Conservation (phyloP, 2,113 vertebrate species). For the Bambusicola thoracicus region DNA sequence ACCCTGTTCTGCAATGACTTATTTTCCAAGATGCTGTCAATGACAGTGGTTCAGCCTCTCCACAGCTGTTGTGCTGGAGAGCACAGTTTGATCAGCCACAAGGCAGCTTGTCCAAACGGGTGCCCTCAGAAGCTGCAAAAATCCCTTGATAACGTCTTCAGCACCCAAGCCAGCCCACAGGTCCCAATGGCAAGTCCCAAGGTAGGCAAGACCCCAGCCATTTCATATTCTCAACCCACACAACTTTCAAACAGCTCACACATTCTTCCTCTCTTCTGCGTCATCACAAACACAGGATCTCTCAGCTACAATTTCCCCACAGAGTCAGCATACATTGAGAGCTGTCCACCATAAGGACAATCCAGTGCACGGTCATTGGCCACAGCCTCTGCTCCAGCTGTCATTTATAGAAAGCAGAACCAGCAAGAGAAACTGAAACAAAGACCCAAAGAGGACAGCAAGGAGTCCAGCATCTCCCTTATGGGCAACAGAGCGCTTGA, state of each 20-base stretch:
- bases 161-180: neutral
- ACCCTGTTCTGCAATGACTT: neutral
- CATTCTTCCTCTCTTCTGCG: neutral
- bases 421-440: constrained; percentile 21
- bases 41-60: accelerated
- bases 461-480: neutral
- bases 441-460: accelerated
- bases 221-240: neutral
- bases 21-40: accelerated
- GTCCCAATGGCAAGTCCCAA: neutral
- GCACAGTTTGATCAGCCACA: accelerated
- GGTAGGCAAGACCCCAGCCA: neutral
- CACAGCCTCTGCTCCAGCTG: neutral
- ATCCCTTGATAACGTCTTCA: neutral
- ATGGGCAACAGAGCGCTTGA: neutral
- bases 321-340: neutral
- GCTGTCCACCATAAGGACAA: neutral
- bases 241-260: neutral
- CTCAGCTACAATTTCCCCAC: neutral
- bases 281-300: neutral
- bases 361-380: neutral
- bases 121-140: neutral
- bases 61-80: neutral
- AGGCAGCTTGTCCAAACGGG: accelerated
- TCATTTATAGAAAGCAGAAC: constrained; percentile 53